phyloP scores from a whole-genome alignment of 1,140 invertebrate genomes.

The Tetragonula clypearis region DNA sequence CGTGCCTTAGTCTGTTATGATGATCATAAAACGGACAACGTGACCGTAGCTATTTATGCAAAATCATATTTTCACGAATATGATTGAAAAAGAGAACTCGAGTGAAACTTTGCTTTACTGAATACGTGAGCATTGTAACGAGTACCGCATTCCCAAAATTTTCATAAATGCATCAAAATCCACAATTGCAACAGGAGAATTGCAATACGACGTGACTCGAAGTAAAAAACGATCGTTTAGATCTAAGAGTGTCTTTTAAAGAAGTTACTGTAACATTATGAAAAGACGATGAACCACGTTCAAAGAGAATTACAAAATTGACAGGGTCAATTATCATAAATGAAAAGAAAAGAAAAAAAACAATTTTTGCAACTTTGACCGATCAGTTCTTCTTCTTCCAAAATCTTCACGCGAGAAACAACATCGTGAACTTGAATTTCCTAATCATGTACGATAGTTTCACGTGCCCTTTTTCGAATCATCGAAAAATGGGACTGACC shows the following conservation, averaged over 20 bases:
- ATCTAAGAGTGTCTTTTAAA: background rate
- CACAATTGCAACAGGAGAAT: background rate
- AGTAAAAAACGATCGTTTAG: background rate
- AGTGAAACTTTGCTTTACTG: too few species aligned
- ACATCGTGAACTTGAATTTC: background rate
- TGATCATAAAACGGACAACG: too few species aligned
- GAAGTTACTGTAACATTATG: too few species aligned
- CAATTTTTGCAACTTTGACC: background rate
- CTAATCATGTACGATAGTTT: background rate
- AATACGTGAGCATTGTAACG: too few species aligned
- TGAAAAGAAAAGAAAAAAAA: background rate
- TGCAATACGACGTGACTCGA: background rate
- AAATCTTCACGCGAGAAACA: background rate
- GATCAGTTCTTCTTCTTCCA: background rate
- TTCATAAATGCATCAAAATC: too few species aligned
- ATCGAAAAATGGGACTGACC: background rate
- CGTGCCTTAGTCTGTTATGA: background rate
- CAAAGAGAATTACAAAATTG: too few species aligned
- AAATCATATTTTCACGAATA: too few species aligned
- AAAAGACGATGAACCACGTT: too few species aligned
- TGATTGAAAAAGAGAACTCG: too few species aligned
- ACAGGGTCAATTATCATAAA: too few species aligned
- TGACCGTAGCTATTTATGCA: too few species aligned
- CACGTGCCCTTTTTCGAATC: background rate
- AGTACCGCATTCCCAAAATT: too few species aligned